A percentile compares a stretch with the other conserved stretches of the same genome.
Evolutionary conservation across 2,888 invertebrate species (phyloP).

Genomic region (Patella depressa): DNA sequence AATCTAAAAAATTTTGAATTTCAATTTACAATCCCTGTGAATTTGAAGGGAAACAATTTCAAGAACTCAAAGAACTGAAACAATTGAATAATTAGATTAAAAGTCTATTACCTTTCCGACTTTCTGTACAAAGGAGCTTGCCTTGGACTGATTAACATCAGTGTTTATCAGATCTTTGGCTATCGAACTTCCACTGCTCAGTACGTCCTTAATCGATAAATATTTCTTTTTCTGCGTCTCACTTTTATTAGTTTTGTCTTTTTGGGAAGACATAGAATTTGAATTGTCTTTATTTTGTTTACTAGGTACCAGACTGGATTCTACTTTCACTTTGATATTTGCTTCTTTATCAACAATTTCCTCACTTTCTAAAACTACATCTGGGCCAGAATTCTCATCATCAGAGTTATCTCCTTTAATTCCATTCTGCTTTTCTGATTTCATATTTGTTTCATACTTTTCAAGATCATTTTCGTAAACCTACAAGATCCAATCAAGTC

Average conservation of each 20-base stretch:
- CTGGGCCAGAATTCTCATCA: conserved; percentile 43
- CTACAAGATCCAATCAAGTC: conserved; percentile 31
- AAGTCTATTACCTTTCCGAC: conserved; percentile 68
- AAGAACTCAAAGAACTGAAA: not conserved
- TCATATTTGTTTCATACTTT: conserved; percentile 34
- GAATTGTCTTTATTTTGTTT: not conserved
- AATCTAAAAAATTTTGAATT: too few relatives aligned
- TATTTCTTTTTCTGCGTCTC: conserved; percentile 31
- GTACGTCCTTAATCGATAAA: conserved; percentile 46
- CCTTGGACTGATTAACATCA: conserved; percentile 32
- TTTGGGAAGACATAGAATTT: not conserved
- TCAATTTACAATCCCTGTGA: too few relatives aligned
- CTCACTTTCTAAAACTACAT: conserved; percentile 54
- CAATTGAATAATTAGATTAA: not conserved
- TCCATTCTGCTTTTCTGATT: conserved; percentile 15
- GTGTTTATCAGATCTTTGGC: conserved; percentile 43
- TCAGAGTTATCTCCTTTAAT: conserved; percentile 20
- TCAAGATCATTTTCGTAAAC: conserved; percentile 48
- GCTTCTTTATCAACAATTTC: conserved; percentile 23
- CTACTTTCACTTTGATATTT: conserved; percentile 10
- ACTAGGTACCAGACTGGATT: not conserved
- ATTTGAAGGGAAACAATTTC: too few relatives aligned
- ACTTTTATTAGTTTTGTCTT: not conserved
- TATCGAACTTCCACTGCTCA: conserved; percentile 44
- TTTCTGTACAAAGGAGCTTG: conserved; percentile 67